phyloP scores from a whole-genome alignment of 1,140 invertebrate genomes.

The Pachypeltis micranthus region DNA sequence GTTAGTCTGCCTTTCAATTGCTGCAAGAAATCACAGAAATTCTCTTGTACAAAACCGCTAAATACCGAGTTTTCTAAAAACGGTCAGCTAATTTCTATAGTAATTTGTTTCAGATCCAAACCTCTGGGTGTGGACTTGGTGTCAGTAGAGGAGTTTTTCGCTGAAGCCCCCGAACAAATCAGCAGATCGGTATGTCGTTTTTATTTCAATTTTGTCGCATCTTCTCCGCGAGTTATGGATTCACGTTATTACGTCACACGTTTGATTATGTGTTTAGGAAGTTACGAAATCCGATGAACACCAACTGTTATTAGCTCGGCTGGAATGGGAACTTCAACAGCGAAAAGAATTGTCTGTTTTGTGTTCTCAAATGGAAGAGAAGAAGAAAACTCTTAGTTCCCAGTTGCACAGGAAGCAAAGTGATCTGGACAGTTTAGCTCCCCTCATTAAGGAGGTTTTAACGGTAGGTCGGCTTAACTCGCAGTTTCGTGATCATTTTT shows the following conservation, averaged over 20 bases:
- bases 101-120: constrained; percentile 56
- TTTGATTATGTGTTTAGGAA: constrained; percentile 39
- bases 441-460: constrained; percentile 59
- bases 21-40: too few relatives aligned
- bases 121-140: constrained; percentile 88
- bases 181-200: constrained; percentile 48
- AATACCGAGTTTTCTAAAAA: too few relatives aligned
- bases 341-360: constrained; percentile 67
- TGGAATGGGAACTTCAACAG: constrained; percentile 88
- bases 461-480: constrained; percentile 40
- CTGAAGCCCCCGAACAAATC: constrained; percentile 61
- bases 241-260: neutral
- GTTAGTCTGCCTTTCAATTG: too few relatives aligned
- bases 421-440: constrained; percentile 66
- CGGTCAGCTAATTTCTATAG: too few relatives aligned
- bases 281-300: constrained; percentile 57
- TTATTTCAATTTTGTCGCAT: constrained; percentile 26
- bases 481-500: neutral
- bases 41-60: too few relatives aligned
- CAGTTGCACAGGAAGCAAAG: constrained; percentile 70
- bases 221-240: neutral
- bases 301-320: constrained; percentile 65
- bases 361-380: constrained; percentile 60
- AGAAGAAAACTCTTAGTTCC: constrained; percentile 59
- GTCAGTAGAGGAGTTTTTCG: constrained; percentile 70